Conservation (phyloP, 2,888 invertebrate species). For the Caenorhabditis panamensis region DNA sequence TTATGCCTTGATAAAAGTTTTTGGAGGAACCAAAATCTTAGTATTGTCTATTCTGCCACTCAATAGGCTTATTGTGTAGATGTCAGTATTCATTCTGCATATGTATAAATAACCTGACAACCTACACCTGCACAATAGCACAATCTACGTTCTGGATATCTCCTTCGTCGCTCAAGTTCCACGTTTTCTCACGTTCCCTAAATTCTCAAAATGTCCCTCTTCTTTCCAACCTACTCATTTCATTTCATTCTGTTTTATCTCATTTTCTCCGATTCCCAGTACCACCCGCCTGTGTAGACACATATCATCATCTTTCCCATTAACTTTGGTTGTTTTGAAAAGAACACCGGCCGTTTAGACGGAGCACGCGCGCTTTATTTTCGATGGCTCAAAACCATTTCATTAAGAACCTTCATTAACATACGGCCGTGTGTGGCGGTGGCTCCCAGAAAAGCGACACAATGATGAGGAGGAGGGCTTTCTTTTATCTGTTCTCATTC, state of each 20-base stretch:
- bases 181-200: too few species aligned
- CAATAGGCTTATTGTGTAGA: too few species aligned
- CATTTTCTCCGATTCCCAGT: neutral
- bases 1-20: too few species aligned
- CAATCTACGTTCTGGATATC: too few species aligned
- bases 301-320: slow-evolving; percentile 6
- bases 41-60: too few species aligned
- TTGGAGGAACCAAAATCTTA: too few species aligned
- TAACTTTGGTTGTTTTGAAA: slow-evolving; percentile 4
- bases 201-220: neutral
- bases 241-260: neutral
- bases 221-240: neutral
- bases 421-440: slow-evolving; percentile 33
- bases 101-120: too few species aligned
- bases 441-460: slow-evolving; percentile 39
- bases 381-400: slow-evolving; percentile 52
- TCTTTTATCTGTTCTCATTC: slow-evolving; percentile 21
- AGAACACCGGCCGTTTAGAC: slow-evolving; percentile 34
- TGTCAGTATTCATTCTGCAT: too few species aligned
- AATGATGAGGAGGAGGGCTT: slow-evolving; percentile 15
- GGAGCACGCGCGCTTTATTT: slow-evolving; percentile 34
- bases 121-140: too few species aligned
- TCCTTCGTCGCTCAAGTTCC: too few species aligned
- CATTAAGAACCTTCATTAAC: slow-evolving; percentile 60
- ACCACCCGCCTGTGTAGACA: neutral